These are phyloP conservation scores for Drosophila helvetica DNA, from an alignment of 2,888 invertebrate genomes.

Conservation along the genomic window DNA sequence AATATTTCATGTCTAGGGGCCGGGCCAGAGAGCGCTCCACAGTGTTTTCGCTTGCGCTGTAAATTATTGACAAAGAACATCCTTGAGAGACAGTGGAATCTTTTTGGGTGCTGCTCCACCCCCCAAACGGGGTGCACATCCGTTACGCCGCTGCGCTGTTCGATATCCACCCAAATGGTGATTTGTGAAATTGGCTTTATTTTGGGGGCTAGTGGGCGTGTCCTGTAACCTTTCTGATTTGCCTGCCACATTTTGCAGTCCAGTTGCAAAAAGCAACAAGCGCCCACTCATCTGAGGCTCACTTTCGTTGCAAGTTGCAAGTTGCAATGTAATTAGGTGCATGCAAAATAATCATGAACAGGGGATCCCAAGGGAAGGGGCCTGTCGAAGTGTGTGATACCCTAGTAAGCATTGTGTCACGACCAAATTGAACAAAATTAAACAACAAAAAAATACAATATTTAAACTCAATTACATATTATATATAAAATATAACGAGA, in stretches of 20 bases:
- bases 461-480: background rate
- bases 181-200: conserved; percentile 53
- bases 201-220: conserved; percentile 52
- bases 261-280: conserved; percentile 51
- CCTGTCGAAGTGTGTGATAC: background rate
- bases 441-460: background rate
- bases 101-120: background rate
- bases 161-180: conserved; percentile 45
- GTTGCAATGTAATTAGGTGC: conserved; percentile 61
- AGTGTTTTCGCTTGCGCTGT: conserved; percentile 34
- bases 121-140: conserved; percentile 12
- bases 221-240: conserved; percentile 52
- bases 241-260: no score
- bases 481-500: background rate
- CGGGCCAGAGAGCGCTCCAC: conserved; percentile 40
- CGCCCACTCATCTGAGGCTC: conserved; percentile 23
- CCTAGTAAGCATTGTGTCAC: background rate
- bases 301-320: conserved; percentile 32
- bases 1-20: conserved; percentile 12
- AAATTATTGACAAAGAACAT: conserved; percentile 41
- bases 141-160: conserved; percentile 23
- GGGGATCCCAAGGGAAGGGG: background rate
- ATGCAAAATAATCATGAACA: conserved; percentile 25
- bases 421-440: background rate
- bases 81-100: background rate